These are phyloP conservation scores for Drosophila saltans DNA, from an alignment of 1,140 invertebrate genomes.

Conservation along the genomic window DNA sequence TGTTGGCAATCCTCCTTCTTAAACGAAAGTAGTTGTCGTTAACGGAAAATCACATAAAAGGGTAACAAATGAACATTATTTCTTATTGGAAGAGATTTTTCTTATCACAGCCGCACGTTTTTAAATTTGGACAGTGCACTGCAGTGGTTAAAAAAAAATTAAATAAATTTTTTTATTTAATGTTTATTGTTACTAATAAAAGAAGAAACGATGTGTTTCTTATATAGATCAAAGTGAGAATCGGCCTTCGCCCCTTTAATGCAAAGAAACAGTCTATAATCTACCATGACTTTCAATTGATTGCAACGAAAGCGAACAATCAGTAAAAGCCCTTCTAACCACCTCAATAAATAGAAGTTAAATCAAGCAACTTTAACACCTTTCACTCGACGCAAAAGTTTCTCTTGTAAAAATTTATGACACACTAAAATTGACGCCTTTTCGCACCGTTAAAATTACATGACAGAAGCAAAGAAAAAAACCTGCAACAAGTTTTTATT, in stretches of 20 bases:
- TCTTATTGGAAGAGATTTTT: too few species aligned
- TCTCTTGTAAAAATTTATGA: conserved; percentile 4
- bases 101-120: too few species aligned
- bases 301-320: not conserved
- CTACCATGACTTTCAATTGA: too few species aligned
- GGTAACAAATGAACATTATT: too few species aligned
- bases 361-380: conserved; percentile 5
- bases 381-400: conserved; percentile 8
- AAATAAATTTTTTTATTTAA: too few species aligned
- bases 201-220: too few species aligned
- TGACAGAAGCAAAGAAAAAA: conserved; percentile 62
- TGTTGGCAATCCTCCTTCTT: not conserved
- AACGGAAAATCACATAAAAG: not conserved
- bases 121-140: too few species aligned
- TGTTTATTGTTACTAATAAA: too few species aligned
- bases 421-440: conserved; percentile 7
- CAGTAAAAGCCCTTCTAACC: not conserved
- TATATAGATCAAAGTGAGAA: too few species aligned
- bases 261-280: too few species aligned
- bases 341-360: not conserved
- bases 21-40: not conserved
- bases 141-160: too few species aligned
- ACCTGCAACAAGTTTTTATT: conserved; percentile 28
- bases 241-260: too few species aligned
- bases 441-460: not conserved